Percentiles rank a stretch among this genome's conserved stretches.
These are phyloP conservation scores for Eupsilia transversa DNA, from an alignment of 2,888 invertebrate species.

Conservation along the genomic window DNA sequence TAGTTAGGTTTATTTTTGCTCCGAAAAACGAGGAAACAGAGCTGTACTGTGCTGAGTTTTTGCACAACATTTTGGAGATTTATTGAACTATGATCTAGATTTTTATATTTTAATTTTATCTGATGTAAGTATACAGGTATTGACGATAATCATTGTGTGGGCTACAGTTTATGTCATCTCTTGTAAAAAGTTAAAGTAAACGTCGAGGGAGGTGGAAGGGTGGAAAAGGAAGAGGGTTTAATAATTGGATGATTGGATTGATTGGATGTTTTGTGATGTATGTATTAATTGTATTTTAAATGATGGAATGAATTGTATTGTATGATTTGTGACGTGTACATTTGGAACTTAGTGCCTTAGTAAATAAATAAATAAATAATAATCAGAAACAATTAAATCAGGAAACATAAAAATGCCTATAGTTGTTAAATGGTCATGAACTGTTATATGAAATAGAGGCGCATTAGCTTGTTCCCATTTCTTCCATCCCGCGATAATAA, in stretches of 20 bases:
- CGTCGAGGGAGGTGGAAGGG: too few species aligned
- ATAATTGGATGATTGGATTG: too few species aligned
- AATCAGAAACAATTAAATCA: neutral
- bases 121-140: neutral
- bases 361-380: too few species aligned
- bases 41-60: neutral
- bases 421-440: neutral
- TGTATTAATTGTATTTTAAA: too few species aligned
- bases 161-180: neutral
- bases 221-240: too few species aligned
- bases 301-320: too few species aligned
- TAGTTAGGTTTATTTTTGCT: neutral
- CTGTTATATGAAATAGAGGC: neutral
- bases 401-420: neutral
- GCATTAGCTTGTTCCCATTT: neutral
- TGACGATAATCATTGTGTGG: neutral
- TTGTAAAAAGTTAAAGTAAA: too few species aligned
- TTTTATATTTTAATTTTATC: neutral
- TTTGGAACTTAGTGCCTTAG: too few species aligned
- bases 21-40: neutral
- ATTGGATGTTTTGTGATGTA: too few species aligned
- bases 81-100: neutral
- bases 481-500: neutral
- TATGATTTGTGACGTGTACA: too few species aligned
- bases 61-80: neutral